A percentile compares a stretch with the other conserved stretches of the same genome.
phyloP scores from a whole-genome alignment of 2,888 invertebrate genomes.

The Psylliodes chrysocephalus region DNA sequence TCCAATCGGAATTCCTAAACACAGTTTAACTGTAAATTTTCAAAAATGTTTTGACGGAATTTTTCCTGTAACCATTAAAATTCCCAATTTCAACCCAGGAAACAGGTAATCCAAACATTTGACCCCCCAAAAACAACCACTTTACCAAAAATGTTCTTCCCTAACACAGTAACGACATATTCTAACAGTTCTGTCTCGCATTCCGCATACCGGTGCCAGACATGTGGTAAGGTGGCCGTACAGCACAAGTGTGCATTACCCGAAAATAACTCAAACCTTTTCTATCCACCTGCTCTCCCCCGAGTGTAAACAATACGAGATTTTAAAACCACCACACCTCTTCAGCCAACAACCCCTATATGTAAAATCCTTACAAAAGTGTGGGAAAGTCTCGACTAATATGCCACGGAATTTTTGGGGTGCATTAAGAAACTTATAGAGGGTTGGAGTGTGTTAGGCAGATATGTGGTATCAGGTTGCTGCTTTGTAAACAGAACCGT shows the following conservation, averaged over 20 bases:
- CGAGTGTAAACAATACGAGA: conserved; percentile 37
- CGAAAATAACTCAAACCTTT: conserved; percentile 32
- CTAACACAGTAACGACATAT: conserved; percentile 7
- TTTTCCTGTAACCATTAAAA: too few species aligned
- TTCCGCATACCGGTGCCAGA: conserved; percentile 30
- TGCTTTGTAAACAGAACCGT: conserved; percentile 21
- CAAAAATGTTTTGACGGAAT: too few species aligned
- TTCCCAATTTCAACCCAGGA: not conserved
- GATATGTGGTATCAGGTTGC: conserved; percentile 36
- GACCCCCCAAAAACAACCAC: not conserved
- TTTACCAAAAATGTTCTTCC: not conserved
- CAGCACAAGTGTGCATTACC: conserved; percentile 39
- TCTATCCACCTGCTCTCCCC: conserved; percentile 40
- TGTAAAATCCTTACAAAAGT: conserved; percentile 36
- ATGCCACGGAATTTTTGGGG: conserved; percentile 40
- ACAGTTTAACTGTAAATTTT: too few species aligned
- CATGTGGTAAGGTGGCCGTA: conserved; percentile 24
- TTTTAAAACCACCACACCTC: conserved; percentile 38
- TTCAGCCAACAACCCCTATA: conserved; percentile 34
- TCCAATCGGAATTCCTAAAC: too few species aligned
- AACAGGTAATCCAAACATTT: not conserved
- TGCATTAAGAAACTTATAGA: conserved; percentile 10
- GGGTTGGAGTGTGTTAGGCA: conserved; percentile 8
- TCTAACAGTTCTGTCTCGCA: conserved; percentile 19
- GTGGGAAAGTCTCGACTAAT: conserved; percentile 43